These are phyloP conservation scores for Antheraea mylitta DNA, from an alignment of 1,140 invertebrate species.

Conservation along the genomic window DNA sequence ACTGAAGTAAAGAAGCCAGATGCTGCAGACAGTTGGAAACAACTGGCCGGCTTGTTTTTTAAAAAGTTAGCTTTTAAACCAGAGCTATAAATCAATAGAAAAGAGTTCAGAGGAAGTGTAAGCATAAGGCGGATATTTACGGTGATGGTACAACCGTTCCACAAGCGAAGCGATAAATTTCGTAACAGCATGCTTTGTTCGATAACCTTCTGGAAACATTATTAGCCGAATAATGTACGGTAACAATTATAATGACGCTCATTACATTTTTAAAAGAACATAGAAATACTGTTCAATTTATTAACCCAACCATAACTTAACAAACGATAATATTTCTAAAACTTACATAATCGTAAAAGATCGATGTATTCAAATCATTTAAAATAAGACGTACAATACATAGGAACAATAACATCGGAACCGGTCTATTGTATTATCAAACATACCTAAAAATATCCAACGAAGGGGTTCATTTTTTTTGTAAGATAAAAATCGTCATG, in stretches of 20 bases:
- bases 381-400: neutral
- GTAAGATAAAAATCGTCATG: constrained; percentile 63
- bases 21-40: constrained; percentile 72
- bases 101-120: constrained; percentile 57
- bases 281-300: no score
- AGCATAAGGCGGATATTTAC: constrained; percentile 63
- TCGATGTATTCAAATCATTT: no score
- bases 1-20: constrained; percentile 65
- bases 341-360: no score
- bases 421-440: constrained; percentile 54
- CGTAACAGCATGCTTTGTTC: constrained; percentile 44
- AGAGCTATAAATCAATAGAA: constrained; percentile 68
- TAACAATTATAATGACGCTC: neutral
- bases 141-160: constrained; percentile 44
- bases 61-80: constrained; percentile 70
- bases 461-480: constrained; percentile 66
- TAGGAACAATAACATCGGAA: constrained; percentile 18
- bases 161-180: constrained; percentile 53
- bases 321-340: no score
- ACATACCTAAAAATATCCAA: constrained; percentile 61
- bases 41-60: constrained; percentile 62
- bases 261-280: no score
- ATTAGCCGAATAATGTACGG: neutral
- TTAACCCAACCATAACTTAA: no score
- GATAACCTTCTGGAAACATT: constrained; percentile 26